Percentiles rank a stretch among this genome's conserved stretches.
phyloP scores from a whole-genome alignment of 2,113 vertebrate genomes.

The Progne subis region DNA sequence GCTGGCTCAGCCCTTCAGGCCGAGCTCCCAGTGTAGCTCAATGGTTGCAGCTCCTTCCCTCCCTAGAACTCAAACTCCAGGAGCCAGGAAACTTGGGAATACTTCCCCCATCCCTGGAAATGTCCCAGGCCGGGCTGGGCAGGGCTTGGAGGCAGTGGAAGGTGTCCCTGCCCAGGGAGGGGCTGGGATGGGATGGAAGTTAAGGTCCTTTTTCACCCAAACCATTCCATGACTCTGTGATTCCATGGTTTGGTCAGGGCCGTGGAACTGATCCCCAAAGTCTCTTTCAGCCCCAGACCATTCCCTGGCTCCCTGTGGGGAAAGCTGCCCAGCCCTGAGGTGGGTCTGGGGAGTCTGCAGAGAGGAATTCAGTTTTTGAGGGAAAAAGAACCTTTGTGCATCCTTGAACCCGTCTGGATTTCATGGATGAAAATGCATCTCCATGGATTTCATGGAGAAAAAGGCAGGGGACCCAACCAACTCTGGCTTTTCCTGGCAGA shows the following conservation, averaged over 20 bases:
- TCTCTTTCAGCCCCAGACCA: background rate
- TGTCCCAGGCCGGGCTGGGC: background rate
- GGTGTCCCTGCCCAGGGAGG: background rate
- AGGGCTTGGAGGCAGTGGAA: background rate
- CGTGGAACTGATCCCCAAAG: too few relatives aligned
- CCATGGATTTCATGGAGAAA: background rate
- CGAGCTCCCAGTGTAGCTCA: background rate
- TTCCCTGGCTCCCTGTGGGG: fast-evolving
- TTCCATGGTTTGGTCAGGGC: background rate
- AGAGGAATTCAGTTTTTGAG: background rate
- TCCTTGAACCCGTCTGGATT: background rate
- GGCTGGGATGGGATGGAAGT: background rate
- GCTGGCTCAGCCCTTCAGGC: background rate
- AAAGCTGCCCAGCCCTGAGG: background rate
- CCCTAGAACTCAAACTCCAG: background rate
- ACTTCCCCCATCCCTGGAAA: background rate
- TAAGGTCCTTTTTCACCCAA: background rate
- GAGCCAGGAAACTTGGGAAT: background rate
- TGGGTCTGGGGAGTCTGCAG: background rate
- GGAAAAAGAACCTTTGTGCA: background rate
- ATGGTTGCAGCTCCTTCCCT: background rate
- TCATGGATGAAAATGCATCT: background rate
- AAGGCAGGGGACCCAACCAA: background rate
- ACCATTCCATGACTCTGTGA: background rate
- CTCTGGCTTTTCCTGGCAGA: background rate